Percentiles rank a stretch among this genome's conserved stretches.
phyloP scores from a whole-genome alignment of 2,888 invertebrate genomes.

The Fragum fragum region DNA sequence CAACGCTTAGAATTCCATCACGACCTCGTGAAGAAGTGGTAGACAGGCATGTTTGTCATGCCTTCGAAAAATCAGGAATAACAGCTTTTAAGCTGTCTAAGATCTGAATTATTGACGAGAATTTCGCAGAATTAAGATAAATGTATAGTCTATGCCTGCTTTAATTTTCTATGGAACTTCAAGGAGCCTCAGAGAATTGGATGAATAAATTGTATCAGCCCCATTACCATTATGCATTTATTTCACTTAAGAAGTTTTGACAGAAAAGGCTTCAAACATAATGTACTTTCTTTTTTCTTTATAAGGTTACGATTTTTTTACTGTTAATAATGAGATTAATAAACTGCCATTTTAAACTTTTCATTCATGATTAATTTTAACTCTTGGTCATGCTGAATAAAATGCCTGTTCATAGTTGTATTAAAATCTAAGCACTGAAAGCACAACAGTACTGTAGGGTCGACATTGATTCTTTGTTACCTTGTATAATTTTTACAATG shows the following conservation, averaged over 20 bases:
- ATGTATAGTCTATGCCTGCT: conserved; percentile 26
- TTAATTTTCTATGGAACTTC: conserved; percentile 10
- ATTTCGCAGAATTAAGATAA: conserved; percentile 23
- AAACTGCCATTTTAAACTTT: no score
- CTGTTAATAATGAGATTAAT: no score
- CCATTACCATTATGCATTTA: neutral
- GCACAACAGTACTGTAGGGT: no score
- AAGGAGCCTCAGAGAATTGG: neutral
- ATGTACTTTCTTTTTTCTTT: neutral
- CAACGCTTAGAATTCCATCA: conserved; percentile 10
- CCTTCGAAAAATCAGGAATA: conserved; percentile 8
- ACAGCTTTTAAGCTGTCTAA: conserved; percentile 25
- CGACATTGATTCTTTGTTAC: no score
- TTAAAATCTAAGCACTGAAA: no score
- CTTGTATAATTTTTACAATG: no score
- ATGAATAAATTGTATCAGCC: neutral
- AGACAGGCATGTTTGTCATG: conserved; percentile 1
- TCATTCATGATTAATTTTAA: no score
- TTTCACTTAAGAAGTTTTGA: conserved; percentile 1
- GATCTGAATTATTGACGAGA: conserved; percentile 20
- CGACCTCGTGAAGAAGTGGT: neutral
- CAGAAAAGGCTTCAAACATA: neutral
- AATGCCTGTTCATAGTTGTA: no score
- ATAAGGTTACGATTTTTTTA: neutral
- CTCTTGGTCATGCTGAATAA: no score